Conservation (phyloP, 2,888 invertebrate species). For the Stenurella melanura region DNA sequence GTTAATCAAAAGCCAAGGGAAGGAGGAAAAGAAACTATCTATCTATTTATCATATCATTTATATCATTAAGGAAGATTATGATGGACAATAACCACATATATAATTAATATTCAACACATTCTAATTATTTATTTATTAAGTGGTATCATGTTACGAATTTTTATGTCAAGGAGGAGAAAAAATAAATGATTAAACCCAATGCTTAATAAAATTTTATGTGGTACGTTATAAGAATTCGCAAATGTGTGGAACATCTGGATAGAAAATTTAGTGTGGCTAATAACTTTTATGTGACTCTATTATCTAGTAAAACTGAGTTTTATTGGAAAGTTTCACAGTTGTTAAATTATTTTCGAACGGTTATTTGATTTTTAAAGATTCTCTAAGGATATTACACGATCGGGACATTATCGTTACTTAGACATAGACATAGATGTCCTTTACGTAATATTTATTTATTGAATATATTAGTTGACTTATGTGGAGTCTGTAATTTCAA, state of each 20-base stretch:
- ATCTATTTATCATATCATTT: no score
- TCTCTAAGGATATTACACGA: constrained; percentile 2
- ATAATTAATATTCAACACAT: not conserved
- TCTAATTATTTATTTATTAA: not conserved
- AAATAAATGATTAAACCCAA: not conserved
- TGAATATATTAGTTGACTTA: no score
- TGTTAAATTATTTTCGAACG: constrained; percentile 34
- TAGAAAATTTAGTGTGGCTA: constrained; percentile 9
- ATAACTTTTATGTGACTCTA: constrained; percentile 34
- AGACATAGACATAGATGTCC: not conserved
- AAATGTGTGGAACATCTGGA: constrained; percentile 32
- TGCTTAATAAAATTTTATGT: constrained; percentile 1
- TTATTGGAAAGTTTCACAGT: constrained; percentile 20
- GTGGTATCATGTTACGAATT: not conserved
- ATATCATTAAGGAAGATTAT: no score
- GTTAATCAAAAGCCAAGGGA: no score
- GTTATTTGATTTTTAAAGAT: constrained; percentile 5
- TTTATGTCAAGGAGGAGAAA: not conserved
- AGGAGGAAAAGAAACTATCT: no score
- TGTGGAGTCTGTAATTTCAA: no score
- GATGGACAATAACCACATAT: no score
- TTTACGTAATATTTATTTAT: no score
- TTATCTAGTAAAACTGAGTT: constrained; percentile 26
- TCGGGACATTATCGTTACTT: constrained; percentile 3
- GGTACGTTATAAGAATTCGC: constrained; percentile 8